Evolutionary conservation across 2,113 vertebrate species (phyloP).

Genomic region (Echinops telfairi): DNA sequence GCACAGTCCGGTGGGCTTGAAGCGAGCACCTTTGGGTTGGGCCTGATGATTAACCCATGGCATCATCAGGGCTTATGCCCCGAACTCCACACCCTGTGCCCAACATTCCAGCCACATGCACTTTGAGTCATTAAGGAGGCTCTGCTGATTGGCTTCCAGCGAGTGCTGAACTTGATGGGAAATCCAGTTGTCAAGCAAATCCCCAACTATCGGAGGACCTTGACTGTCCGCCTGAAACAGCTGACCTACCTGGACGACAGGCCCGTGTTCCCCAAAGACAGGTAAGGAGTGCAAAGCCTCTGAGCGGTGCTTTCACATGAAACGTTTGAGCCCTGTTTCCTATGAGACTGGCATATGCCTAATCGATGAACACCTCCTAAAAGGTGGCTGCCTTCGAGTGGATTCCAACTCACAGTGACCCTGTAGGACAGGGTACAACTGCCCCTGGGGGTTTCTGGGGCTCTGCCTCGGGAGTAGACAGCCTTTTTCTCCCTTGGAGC

Average conservation of each 20-base stretch:
- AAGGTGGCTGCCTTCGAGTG: no score
- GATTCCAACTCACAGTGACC: no score
- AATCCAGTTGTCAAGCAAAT: conserved; percentile 93
- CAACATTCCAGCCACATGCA: no score
- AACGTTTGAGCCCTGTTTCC: neutral
- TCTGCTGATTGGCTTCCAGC: conserved; percentile 82
- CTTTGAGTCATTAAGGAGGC: neutral
- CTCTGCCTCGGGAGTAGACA: no score
- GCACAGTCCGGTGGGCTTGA: no score
- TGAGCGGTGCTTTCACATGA: neutral
- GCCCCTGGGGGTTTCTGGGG: no score
- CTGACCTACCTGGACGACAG: conserved; percentile 95
- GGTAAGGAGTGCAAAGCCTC: conserved; percentile 84
- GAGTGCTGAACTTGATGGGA: conserved; percentile 93
- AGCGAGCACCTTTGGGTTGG: no score
- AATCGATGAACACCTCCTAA: neutral
- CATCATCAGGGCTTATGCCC: no score
- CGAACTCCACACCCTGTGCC: neutral
- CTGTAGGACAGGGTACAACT: no score
- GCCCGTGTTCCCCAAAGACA: conserved; percentile 96
- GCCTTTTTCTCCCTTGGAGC: no score
- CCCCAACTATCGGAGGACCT: conserved; percentile 92
- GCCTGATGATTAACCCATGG: no score
- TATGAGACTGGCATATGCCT: neutral
- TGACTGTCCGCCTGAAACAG: conserved; percentile 90